Conservation (phyloP, 1,140 invertebrate genomes). For the Acromyrmex charruanus region DNA sequence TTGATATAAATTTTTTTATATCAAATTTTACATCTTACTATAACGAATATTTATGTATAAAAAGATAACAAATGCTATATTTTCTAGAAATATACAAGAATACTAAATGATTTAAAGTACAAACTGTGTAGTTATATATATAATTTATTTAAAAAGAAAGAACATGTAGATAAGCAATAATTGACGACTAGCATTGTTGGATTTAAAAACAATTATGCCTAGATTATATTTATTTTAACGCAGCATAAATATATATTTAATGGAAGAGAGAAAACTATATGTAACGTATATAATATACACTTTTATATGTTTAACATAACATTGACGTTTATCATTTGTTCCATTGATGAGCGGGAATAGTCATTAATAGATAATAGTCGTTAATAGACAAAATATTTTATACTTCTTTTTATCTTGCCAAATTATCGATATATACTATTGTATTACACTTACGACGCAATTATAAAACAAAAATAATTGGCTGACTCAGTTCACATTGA, state of each 20-base stretch:
- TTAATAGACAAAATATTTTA: constrained; percentile 25
- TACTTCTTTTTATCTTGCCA: constrained; percentile 33
- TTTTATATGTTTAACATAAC: not conserved
- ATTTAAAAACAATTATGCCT: not conserved
- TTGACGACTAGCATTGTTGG: not conserved
- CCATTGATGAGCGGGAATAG: not conserved
- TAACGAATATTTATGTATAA: not conserved
- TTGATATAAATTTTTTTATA: not conserved
- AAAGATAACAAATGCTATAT: not conserved
- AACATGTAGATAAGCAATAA: not conserved
- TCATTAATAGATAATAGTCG: not conserved
- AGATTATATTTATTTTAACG: not conserved
- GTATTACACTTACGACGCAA: not conserved
- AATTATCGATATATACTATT: constrained; percentile 36
- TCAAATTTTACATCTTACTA: not conserved
- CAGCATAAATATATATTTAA: not conserved
- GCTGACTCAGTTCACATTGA: not conserved
- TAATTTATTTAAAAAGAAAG: not conserved
- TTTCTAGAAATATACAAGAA: not conserved
- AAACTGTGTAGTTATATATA: not conserved
- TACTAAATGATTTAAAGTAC: not conserved
- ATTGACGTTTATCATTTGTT: not conserved
- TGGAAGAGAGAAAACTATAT: not conserved
- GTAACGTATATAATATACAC: no score
- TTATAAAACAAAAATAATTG: not conserved